Evolutionary conservation across 2,888 invertebrate species (phyloP).

Genomic region (Eupithecia dodoneata): DNA sequence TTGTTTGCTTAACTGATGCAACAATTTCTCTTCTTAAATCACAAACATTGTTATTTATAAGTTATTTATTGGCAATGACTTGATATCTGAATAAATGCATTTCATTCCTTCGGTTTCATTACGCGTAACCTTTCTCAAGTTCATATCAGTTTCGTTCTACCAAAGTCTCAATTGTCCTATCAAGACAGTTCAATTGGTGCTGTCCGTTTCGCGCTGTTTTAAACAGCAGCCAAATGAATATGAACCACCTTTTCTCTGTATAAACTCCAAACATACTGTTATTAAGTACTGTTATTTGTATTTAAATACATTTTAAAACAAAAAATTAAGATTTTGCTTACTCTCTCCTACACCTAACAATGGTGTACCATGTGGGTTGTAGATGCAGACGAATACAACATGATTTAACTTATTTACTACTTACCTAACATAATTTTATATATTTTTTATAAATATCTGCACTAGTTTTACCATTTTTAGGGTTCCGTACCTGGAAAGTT

Average conservation of each 20-base stretch:
- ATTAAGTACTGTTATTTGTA: too few species aligned
- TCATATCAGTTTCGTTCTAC: slow-evolving; percentile 43
- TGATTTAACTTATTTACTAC: too few species aligned
- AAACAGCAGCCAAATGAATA: slow-evolving; percentile 36
- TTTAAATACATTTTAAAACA: too few species aligned
- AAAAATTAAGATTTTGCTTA: too few species aligned
- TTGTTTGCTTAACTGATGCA: not conserved
- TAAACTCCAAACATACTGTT: too few species aligned
- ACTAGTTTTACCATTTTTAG: too few species aligned
- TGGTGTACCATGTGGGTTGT: too few species aligned
- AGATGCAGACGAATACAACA: too few species aligned
- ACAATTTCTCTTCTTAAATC: not conserved
- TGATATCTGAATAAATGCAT: not conserved
- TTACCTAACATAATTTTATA: too few species aligned
- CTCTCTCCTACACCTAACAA: too few species aligned
- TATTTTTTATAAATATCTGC: not conserved
- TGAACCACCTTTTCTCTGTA: not conserved
- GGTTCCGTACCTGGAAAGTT: too few species aligned
- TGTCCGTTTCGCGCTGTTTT: slow-evolving; percentile 33
- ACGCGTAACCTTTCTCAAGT: slow-evolving; percentile 40
- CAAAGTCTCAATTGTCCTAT: slow-evolving; percentile 40
- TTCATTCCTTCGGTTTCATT: slow-evolving; percentile 4
- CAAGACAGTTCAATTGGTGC: slow-evolving; percentile 37
- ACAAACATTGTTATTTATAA: not conserved
- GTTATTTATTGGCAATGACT: not conserved